phyloP scores from a whole-genome alignment of 2,888 invertebrate genomes.

The Orthonychiurus folsomi region DNA sequence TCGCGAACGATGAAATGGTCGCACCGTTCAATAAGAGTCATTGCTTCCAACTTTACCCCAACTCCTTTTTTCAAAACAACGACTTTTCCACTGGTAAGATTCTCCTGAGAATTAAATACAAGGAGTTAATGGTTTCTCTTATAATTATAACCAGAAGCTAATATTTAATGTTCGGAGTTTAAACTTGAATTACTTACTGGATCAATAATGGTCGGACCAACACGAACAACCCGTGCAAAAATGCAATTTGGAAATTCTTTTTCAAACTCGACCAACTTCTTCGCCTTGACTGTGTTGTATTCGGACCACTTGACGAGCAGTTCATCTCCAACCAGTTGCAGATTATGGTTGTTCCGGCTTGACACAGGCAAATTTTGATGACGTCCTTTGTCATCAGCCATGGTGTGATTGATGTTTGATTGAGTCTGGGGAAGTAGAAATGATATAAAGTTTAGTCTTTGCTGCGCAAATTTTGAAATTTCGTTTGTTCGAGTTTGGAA shows the following conservation, averaged over 20 bases:
- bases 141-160: too few relatives aligned
- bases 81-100: background rate
- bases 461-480: too few relatives aligned
- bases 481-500: too few relatives aligned
- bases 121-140: background rate
- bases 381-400: too few relatives aligned
- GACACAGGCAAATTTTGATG: background rate
- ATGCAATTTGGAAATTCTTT: background rate
- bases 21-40: background rate
- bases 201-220: background rate
- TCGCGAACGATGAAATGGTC: background rate
- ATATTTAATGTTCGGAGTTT: too few relatives aligned
- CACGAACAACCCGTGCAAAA: background rate
- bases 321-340: background rate
- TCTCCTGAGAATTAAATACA: background rate
- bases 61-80: background rate
- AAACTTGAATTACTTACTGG: too few relatives aligned
- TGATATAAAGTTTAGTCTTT: too few relatives aligned
- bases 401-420: too few relatives aligned
- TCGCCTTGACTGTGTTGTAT: background rate
- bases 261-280: background rate
- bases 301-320: background rate
- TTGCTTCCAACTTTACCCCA: background rate
- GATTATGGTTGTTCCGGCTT: background rate
- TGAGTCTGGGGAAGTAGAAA: too few relatives aligned